These are phyloP conservation scores for Agelaius phoeniceus DNA, from an alignment of 2,113 vertebrate species.

Conservation along the genomic window DNA sequence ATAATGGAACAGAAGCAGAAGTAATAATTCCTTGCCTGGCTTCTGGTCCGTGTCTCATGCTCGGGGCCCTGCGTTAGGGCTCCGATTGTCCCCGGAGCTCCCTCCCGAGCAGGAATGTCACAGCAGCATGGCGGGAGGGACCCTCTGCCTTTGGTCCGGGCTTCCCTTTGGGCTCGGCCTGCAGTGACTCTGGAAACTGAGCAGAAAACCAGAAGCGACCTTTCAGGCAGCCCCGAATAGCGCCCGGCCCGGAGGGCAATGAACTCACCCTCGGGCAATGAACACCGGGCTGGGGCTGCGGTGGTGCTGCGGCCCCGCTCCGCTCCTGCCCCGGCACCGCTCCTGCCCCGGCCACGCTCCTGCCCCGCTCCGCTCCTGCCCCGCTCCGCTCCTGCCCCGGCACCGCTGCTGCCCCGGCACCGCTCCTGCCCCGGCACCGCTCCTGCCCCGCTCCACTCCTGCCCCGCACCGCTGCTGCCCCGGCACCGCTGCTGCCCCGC, in stretches of 20 bases:
- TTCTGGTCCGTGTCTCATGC: not conserved
- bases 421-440: no score
- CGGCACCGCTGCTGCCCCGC: no score
- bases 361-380: no score
- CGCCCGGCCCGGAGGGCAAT: no score
- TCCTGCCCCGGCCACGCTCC: no score
- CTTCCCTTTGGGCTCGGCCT: not conserved
- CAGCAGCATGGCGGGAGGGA: not conserved
- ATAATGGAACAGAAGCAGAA: conserved; percentile 36
- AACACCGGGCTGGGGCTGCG: not conserved
- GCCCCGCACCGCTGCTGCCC: no score
- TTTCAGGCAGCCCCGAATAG: not conserved
- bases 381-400: no score
- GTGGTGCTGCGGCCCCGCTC: no score
- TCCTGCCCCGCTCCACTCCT: no score
- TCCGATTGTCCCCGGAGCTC: not conserved
- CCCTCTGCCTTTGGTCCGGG: not conserved
- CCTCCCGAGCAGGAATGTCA: not conserved
- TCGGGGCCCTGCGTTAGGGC: not conserved
- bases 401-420: no score
- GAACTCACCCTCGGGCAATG: accelerated
- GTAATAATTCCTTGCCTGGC: conserved; percentile 2
- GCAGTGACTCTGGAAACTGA: not conserved
- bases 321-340: no score
- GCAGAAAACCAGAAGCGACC: accelerated